Evolutionary conservation across 2,888 invertebrate genomes (phyloP), one percentile per base, ranked within the genome.

Genomic region (Papilio gigon): DNA sequence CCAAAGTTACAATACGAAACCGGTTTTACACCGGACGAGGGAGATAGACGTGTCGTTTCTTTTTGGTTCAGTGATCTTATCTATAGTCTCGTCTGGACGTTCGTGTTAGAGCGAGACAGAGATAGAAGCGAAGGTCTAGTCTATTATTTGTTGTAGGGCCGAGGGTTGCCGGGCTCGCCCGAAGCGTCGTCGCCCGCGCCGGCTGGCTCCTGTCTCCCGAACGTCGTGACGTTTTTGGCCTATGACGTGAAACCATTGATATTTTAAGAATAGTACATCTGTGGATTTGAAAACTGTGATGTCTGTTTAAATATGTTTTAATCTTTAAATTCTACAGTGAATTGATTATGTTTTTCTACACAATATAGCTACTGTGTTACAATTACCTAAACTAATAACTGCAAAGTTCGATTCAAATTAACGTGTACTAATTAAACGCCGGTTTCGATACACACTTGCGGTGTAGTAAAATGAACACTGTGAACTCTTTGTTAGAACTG

Each of bases 11-110:
- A 84, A 84, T 80, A 81, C 72, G 72, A 83, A 87, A 87, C 89
- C 85, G 87, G 89, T 91, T 88, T 75, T 74, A 73, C 80, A 83
- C 82, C 84, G 85, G 84, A 84, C 82, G 85, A 86, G 82, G 84
- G 77, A 83, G 84, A 80, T 78, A 76, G 76, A 75, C 75, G 73
- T 84, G 84, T 86, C 83, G 88, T 89, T 88, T 85, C 88, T 87
- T 88, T 90, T 86, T 84, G 83, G 88, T 90, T 90, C 89, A 88
- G 80, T 87, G 88, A 88, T 90, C 89, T 84, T 84, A 86, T 85
- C 83, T 81, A 78, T 78, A 78, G 81, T 81, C 79, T 82, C 81
- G 79, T 74, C 74, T 75, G 76, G 77, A 71, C 73, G 72, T 69
- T 65, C 71, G 72, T 64, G 71, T 72, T 71, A 78, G 86, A 80